phyloP scores from a whole-genome alignment of 2,797 vertebrate species.

The Chelon auratus region DNA sequence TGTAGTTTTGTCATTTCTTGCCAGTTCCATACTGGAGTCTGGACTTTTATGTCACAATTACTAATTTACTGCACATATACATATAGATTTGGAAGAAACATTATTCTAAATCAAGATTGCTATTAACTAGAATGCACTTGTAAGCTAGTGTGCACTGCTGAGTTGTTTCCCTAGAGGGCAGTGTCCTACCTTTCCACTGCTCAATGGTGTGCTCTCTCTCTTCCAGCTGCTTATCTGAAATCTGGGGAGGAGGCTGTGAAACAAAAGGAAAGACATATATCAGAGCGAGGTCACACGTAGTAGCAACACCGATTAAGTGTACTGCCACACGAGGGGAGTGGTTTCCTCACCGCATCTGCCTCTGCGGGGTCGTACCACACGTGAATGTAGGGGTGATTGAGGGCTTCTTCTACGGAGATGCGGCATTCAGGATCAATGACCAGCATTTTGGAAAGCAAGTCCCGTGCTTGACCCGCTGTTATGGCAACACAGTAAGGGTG shows the following conservation, averaged over 20 bases:
- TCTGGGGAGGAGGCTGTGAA: constrained; percentile 94
- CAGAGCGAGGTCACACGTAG: constrained; percentile 32
- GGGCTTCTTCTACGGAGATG: constrained; percentile 96
- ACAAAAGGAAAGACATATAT: constrained; percentile 47
- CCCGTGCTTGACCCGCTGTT: constrained; percentile 94
- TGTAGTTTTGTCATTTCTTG: background rate
- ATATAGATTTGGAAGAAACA: background rate
- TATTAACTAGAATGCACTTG: background rate
- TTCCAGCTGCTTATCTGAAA: constrained; percentile 96
- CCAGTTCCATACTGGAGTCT: background rate
- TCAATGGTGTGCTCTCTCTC: constrained; percentile 97
- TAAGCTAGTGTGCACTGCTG: constrained; percentile 22
- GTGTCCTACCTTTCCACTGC: constrained; percentile 95
- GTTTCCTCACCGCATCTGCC: constrained; percentile 92
- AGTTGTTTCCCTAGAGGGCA: constrained; percentile 59
- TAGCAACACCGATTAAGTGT: background rate
- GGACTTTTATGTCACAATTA: background rate
- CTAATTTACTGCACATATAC: background rate
- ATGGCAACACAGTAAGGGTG: constrained; percentile 38
- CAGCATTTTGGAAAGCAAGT: constrained; percentile 97
- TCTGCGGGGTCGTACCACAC: constrained; percentile 97
- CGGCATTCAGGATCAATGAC: constrained; percentile 96
- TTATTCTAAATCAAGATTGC: background rate
- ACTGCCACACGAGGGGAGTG: constrained; percentile 13
- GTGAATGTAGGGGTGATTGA: constrained; percentile 95